Evolutionary conservation across 2,888 invertebrate genomes (phyloP), one percentile per base, ranked within the genome.

Genomic region (Prenolepis imparis): DNA sequence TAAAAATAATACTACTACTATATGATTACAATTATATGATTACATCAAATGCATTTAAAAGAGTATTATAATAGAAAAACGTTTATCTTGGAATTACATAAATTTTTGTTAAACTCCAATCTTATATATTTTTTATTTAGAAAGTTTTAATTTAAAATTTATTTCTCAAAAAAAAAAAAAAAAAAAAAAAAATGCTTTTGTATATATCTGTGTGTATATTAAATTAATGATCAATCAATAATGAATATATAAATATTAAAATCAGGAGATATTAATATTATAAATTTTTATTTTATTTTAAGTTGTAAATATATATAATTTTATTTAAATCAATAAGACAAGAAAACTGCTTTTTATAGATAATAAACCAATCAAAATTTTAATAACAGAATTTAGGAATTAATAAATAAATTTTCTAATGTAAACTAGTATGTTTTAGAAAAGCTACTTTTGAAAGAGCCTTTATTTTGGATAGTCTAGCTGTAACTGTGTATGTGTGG

Each of bases 381-480:
- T 24, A 48, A 32, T 55, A 3, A 3, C 21, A 15, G 41, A 8
- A 48, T 28, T 59, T 39, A 73, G 28, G 12, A 28, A 61, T 21
- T 59, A 57, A 32, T 44, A 61, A n/a, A 74, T 12, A 75, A 3
- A 36, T 44, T 21, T 59, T 21, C 32, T 48, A 48, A 61, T 61
- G 3, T 39, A 61, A 63, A 74, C 9, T 44, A 15, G 12, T 11
- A 61, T 21, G 24, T 24, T 59, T 78, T 36, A 59, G 39, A 48
- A 41, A 41, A 59, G 36, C 32, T 80, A 12, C 18, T 70, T 57
- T 39, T 28, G 55, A 77, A 70, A 80, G 59, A 44, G 41, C 18
- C 55, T 81, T 39, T 68, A 87, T 85, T 87, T 86, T 83, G 77
- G 64, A 83, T 83, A 86, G 80, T 84, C 74, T 83, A 86, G 75